Evolutionary conservation across 1,140 invertebrate genomes (phyloP), one percentile per base, ranked within the genome.

Genomic region (Drosophila truncata): DNA sequence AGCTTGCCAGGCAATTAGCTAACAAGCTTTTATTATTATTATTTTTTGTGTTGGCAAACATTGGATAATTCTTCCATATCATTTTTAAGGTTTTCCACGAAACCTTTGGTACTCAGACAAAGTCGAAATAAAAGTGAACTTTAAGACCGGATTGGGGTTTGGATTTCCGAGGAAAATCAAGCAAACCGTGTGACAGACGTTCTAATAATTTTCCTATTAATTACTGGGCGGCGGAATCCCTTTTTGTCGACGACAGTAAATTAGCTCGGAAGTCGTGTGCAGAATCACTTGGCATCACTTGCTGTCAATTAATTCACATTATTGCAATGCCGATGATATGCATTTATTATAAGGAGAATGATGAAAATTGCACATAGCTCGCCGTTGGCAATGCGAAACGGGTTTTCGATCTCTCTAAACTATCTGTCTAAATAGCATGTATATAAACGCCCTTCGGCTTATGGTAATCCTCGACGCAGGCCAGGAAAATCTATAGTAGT

Each of bases 191-290:
- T 35, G 27, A 33, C 55, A 50, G 31, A 23, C 31, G 42, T 35
- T 52, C 65, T 25, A 46, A 49, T 42, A 20, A 20, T 27, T 23
- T 58, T 57, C 29, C n/a, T 37, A 55, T 23, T 76, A 76, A 60
- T 77, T 42, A 31, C 57, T 20, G 27, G n/a, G 20, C 52, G 52
- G 52, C 52, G 37, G 54, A 23, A 49, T 71, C 42, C 66, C 52
- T 70, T 63, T 63, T 37, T 55, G 74, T 41, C 42, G 42, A 42
- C 42, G 42, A 54, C 42, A 72, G 54, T 72, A 60, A 60, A 64
- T 70, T 75, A 60, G 25, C 39, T 58, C 33, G 27, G 8, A 62
- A 66, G 55, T 78, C 79, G 72, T 82, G 79, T 74, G 69, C 49
- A 27, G 75, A 50, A 59, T 65, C 29, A 20, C 54, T 47, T 44